Evolutionary conservation across 2,797 vertebrate genomes (phyloP).

Genomic region (Tokudaia tokunoshimensis): DNA sequence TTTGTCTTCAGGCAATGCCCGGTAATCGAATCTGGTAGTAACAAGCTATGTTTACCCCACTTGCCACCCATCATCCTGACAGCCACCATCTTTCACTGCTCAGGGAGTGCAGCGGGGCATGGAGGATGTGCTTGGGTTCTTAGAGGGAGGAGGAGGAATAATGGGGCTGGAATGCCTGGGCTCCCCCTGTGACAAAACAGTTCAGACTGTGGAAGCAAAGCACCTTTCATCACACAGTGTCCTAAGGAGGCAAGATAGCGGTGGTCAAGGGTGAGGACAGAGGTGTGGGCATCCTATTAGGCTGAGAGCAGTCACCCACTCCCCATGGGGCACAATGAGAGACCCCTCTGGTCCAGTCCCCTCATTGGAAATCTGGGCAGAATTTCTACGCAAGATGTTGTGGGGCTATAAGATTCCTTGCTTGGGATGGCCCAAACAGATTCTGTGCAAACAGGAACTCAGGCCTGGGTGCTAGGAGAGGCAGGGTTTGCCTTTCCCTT

Average conservation of each 20-base stretch:
- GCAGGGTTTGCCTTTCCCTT: not conserved
- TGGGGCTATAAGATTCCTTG: not conserved
- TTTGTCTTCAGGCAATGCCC: not conserved
- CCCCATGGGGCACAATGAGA: not conserved
- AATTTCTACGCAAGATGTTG: not conserved
- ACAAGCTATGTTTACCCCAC: slow-evolving; percentile 68
- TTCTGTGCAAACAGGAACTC: not conserved
- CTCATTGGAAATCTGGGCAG: not conserved
- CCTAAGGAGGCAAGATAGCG: not conserved
- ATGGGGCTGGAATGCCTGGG: not conserved
- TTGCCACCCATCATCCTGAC: slow-evolving; percentile 71
- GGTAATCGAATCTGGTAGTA: slow-evolving; percentile 71
- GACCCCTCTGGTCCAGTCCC: not conserved
- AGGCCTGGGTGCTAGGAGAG: not conserved
- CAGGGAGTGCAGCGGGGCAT: slow-evolving; percentile 66
- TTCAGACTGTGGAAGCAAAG: not conserved
- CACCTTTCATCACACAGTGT: not conserved
- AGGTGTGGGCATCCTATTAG: too few species aligned
- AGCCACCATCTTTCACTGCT: slow-evolving; percentile 62
- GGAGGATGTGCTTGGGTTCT: slow-evolving; percentile 43
- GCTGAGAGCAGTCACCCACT: not conserved
- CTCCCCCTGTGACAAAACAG: not conserved
- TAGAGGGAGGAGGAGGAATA: not conserved
- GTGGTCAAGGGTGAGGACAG: not conserved
- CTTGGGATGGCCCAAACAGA: not conserved